phyloP scores from a whole-genome alignment of 2,797 vertebrate species.

The Columba guinea region DNA sequence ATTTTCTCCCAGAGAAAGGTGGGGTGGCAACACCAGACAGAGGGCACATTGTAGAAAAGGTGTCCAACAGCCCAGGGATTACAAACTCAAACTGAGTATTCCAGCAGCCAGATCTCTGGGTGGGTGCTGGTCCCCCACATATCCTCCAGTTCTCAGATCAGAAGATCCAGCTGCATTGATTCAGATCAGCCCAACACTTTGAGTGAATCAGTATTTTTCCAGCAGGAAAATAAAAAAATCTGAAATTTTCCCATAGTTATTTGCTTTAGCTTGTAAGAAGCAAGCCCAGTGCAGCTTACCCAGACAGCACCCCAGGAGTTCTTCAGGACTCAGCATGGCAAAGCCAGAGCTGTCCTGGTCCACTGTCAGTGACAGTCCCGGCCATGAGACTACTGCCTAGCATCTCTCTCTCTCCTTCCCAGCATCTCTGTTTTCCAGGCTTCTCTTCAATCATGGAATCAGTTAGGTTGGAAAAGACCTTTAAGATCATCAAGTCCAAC shows the following conservation, averaged over 20 bases:
- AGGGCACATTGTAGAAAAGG: rapidly evolving
- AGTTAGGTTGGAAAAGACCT: too few species aligned
- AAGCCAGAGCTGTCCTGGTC: not conserved
- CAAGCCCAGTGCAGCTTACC: not conserved
- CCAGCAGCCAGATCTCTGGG: not conserved
- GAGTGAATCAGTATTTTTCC: not conserved
- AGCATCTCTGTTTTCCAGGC: not conserved
- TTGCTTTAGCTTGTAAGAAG: not conserved
- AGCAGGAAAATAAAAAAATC: not conserved
- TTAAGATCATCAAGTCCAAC: too few species aligned
- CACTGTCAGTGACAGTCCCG: not conserved
- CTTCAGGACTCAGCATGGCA: not conserved
- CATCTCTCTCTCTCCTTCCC: not conserved
- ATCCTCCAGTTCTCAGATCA: not conserved
- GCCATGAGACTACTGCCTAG: not conserved
- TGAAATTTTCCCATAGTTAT: not conserved
- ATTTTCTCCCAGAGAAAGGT: not conserved
- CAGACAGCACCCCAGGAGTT: not conserved
- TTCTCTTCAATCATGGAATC: not conserved
- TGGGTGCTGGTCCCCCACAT: rapidly evolving
- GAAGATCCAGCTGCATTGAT: not conserved
- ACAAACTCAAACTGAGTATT: rapidly evolving
- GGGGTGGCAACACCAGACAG: not conserved
- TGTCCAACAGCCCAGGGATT: not conserved
- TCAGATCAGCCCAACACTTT: not conserved